Base-by-base conservation (phyloP, 2,113 vertebrate genomes). In the Etheostoma spectabile region DNA sequence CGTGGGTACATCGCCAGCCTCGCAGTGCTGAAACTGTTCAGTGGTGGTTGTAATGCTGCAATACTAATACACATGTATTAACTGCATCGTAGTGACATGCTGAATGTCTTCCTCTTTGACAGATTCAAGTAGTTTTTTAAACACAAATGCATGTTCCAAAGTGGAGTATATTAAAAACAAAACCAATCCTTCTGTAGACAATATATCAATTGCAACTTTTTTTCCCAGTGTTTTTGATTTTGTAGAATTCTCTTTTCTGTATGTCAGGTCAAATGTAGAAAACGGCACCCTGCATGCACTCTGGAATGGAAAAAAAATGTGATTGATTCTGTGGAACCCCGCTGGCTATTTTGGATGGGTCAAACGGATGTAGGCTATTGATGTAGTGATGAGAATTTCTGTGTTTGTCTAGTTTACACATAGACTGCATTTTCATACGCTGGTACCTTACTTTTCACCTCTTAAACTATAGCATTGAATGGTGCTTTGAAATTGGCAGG, bases 301-400 rank as follows among this genome's bases (percentile, higher is more conserved):
- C 16, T 85, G 83, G 49, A 76, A 84, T 88, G 90, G 90, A 91
- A 92, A 84, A 79, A 57, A 45, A 8, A 42, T 13, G 66, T 51
- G 22, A 90, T 74, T 87, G 83, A 87, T 84, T 84, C 46, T 86
- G 55, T 79, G 33, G 21, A 79, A 74, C 83, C 71, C 86, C 24
- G 35, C 51, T 77, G 90, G 91, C 81, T 82, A 61, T 82, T 76
- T 59, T 59, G 64, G 15, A 84, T 78, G 62, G 69, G 79, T 80
- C 79, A 67, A 72, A 59, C 13, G 14, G 70, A 87, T 77, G 74
- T 82, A 65, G 53, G 61, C n/a, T 84, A 87, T 78, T 64, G 59
- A 79, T 19, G 22, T 15, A 38, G 14, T 63, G 18, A 52, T 61
- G 48, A 68, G n/a, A 49, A 61, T 72, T 79, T 63, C 27, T 63